Evolutionary conservation across 2,797 vertebrate species (phyloP).

Genomic region (Dipus sagitta): DNA sequence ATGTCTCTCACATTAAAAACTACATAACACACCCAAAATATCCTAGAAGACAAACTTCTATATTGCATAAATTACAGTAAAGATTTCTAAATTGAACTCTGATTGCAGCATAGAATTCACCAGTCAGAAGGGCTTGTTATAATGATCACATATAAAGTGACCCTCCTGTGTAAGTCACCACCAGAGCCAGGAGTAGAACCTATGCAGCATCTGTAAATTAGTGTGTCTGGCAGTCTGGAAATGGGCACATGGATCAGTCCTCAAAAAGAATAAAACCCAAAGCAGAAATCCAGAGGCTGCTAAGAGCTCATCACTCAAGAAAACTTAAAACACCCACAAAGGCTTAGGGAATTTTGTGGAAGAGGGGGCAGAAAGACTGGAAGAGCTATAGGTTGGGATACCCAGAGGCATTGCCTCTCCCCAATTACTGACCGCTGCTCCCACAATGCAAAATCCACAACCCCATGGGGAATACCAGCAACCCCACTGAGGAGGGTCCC

Average conservation of each 20-base stretch:
- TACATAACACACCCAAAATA: background rate
- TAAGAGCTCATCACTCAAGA: too few species aligned
- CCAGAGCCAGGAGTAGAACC: background rate
- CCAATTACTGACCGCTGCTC: too few species aligned
- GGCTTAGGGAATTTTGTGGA: too few species aligned
- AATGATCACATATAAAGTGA: background rate
- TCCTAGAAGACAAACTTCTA: background rate
- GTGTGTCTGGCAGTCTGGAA: background rate
- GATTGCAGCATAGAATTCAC: background rate
- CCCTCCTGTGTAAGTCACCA: background rate
- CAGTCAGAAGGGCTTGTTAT: background rate
- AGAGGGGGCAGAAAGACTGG: too few species aligned
- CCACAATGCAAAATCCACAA: too few species aligned
- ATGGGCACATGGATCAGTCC: background rate
- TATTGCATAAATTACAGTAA: background rate
- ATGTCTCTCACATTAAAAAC: background rate
- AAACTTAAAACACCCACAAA: too few species aligned
- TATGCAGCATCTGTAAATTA: background rate
- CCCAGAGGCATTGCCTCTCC: too few species aligned
- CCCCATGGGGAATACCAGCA: too few species aligned
- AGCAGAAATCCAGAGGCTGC: background rate
- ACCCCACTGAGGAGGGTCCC: too few species aligned
- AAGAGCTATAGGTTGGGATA: too few species aligned
- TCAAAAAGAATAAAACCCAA: conserved; percentile 27
- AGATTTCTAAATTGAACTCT: background rate